phyloP scores from a whole-genome alignment of 2,888 invertebrate species.

The Altica lythri region DNA sequence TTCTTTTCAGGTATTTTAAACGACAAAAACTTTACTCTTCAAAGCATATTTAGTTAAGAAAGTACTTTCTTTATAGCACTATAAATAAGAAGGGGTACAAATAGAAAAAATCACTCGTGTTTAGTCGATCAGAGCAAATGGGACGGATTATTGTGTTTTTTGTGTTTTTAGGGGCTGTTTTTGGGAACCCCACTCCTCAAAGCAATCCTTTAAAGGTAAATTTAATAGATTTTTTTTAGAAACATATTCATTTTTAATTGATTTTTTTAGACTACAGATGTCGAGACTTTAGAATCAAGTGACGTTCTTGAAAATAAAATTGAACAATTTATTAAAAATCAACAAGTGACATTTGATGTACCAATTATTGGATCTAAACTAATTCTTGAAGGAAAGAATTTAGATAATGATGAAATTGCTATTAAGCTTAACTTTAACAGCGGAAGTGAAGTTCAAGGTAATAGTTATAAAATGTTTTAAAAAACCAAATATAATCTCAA shows the following conservation, averaged over 20 bases:
- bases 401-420: slow-evolving; percentile 74
- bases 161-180: slow-evolving; percentile 13
- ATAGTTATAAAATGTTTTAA: no score
- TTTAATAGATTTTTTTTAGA: not conserved
- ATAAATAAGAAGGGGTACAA: slow-evolving; percentile 27
- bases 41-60: slow-evolving; percentile 12
- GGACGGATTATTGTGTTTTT: slow-evolving; percentile 9
- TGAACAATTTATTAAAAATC: slow-evolving; percentile 72
- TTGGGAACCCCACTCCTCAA: slow-evolving; percentile 18
- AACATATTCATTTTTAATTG: not conserved
- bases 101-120: slow-evolving; percentile 25
- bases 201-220: slow-evolving; percentile 22
- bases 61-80: slow-evolving; percentile 30
- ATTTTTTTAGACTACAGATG: slow-evolving; percentile 34
- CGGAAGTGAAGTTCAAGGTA: slow-evolving; percentile 52
- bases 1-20: slow-evolving; percentile 13
- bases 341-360: slow-evolving; percentile 76
- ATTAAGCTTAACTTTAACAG: slow-evolving; percentile 73
- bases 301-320: slow-evolving; percentile 50
- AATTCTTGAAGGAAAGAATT: slow-evolving; percentile 74
- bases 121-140: slow-evolving; percentile 12
- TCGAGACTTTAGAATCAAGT: no score
- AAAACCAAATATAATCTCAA: not conserved
- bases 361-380: slow-evolving; percentile 69
- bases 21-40: slow-evolving; percentile 15